Evolutionary conservation across 2,113 vertebrate genomes (phyloP), one percentile per base, ranked within the genome.

Genomic region (Actinemys pallida): DNA sequence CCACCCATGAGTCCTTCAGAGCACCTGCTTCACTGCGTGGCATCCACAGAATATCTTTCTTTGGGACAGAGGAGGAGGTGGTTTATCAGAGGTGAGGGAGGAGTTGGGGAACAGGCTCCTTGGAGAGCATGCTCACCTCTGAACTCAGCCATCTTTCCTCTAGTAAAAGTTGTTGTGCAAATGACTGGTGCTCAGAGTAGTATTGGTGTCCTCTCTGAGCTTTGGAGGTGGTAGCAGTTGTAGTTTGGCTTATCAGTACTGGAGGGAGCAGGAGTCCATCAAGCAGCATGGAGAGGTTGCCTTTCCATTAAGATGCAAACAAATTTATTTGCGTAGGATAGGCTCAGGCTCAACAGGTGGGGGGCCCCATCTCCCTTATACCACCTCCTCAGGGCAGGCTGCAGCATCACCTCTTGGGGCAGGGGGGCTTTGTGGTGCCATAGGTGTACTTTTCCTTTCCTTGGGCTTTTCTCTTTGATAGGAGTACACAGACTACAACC

Each of bases 181-280:
- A 35, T 62, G 4, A 12, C 29, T 1, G 29, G 62, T 16, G 81
- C 53, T 62, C 53, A 0, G 1, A 14, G 17, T 3, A 3, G 45
- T 24, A 25, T 2, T 12, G 7, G 24, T 0, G 35, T 75, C 39
- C 72, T 25, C 39, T 24, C 72, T 45, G 72, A 75, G 72, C 10
- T 24, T 45, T 24, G 39, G 29, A 75, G 62, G 31, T n/a, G 16
- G 14, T 31, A 65, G 62, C 7, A n/a, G 31, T 8, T 11, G 8
- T n/a, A 65, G 8, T n/a, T 31, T 35, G 31, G 62, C 62, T 65
- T n/a, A n/a, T 65, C 31, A 35, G 31, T 65, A 16, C 39, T 25
- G 39, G 22, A 75, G 39, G 24, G 39, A 45, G 39, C 39, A 75
- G 39, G 62, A n/a, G 31, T 35, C 31, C 62, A 65, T 65, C 31